phyloP scores from a whole-genome alignment of 1,140 invertebrate genomes.

The Apis laboriosa region DNA sequence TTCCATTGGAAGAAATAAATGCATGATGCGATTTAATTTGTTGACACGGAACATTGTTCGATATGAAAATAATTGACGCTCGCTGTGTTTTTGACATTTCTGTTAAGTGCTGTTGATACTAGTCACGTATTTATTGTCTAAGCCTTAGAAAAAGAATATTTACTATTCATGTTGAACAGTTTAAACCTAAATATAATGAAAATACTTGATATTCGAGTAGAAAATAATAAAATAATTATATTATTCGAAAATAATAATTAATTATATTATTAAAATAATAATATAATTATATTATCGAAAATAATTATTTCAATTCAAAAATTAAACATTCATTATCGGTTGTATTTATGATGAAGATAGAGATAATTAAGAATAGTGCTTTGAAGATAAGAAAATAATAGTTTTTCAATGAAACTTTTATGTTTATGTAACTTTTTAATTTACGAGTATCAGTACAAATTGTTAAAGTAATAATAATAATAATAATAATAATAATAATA shows the following conservation, averaged over 20 bases:
- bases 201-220: neutral
- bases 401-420: neutral
- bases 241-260: no score
- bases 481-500: no score
- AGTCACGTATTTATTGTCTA: neutral
- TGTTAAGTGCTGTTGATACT: neutral
- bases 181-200: neutral
- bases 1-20: neutral
- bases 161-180: no score
- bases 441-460: no score
- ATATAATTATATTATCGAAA: no score
- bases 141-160: neutral
- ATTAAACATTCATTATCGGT: neutral
- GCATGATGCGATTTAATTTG: conserved; percentile 2
- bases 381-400: neutral
- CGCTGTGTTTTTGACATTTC: conserved; percentile 18
- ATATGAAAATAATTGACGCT: conserved; percentile 24
- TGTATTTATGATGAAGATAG: neutral
- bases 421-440: neutral
- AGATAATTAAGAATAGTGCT: neutral
- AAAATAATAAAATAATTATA: neutral
- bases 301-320: neutral
- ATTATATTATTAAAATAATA: no score
- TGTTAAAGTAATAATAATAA: no score
- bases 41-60: neutral